Base-by-base conservation (phyloP, 2,888 invertebrate genomes). In the Eudemis profundana region DNA sequence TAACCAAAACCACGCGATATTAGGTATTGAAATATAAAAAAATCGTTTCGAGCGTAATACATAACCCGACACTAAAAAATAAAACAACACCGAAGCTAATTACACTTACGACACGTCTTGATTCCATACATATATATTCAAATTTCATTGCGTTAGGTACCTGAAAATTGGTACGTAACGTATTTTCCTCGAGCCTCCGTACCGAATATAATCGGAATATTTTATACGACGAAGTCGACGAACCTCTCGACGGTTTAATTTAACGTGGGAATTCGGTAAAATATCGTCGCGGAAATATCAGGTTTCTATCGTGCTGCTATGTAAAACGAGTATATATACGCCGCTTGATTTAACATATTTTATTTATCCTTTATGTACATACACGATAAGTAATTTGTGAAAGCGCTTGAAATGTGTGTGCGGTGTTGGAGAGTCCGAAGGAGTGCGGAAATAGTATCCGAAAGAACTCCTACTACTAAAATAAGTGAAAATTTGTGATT, bases 131-230 rank as follows among this genome's bases (percentile, higher is more conserved):
- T 73, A 80, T 73, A 80, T 85, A 84, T 86, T 83, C 85, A 82
- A 83, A 84, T 85, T 84, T 81, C 78, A 84, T 84, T 79, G 70
- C 72, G 76, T 77, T 72, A n/a, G n/a, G n/a, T n/a, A 78, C 74
- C 78, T 73, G 74, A 71, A 86, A 86, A 86, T 85, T 85, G 83
- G 76, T 70, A 69, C 66, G 73, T 73, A 79, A 77, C 74, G 78
- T 80, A 81, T 81, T 81, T 79, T 77, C 67, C 59, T 14, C 27
- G 27, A 54, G 27, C 23, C 15, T 42, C 49, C 49, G 42, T 23
- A 15, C 38, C 4, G n/a, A 60, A 57, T 64, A 40, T 70, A 70
- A 73, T 74, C 67, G 65, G 66, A 63, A 69, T 68, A 67, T 61
- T 44, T 56, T 44, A 54, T 47, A 36, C 8, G 47, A 27, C 14